phyloP scores from a whole-genome alignment of 1,140 invertebrate species.

The Camponotus pennsylvanicus region DNA sequence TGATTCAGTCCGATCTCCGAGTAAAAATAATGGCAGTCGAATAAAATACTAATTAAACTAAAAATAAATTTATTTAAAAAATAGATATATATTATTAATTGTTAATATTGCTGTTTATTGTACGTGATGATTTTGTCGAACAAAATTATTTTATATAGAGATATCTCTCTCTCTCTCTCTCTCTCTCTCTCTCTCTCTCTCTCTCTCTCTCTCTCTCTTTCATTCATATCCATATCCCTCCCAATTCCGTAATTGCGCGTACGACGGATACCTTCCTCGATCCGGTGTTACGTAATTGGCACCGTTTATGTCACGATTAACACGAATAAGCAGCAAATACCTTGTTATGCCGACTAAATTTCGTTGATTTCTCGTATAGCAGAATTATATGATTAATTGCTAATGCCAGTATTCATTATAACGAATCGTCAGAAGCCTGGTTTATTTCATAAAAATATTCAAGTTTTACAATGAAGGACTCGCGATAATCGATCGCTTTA shows the following conservation, averaged over 20 bases:
- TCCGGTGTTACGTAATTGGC: slow-evolving; percentile 40
- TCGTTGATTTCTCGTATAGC: slow-evolving; percentile 44
- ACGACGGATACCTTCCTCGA: slow-evolving; percentile 21
- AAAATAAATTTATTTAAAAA: background rate
- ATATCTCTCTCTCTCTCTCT: background rate
- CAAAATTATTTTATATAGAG: background rate
- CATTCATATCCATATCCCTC: background rate
- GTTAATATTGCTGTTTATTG: background rate
- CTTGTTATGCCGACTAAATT: slow-evolving; percentile 40
- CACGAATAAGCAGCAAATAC: slow-evolving; percentile 57
- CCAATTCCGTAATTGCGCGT: slow-evolving; percentile 35
- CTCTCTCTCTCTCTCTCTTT: too few relatives aligned
- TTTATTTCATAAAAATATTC: slow-evolving; percentile 39
- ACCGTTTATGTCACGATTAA: slow-evolving; percentile 52
- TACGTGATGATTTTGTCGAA: background rate
- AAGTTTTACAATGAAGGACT: slow-evolving; percentile 64
- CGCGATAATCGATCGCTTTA: slow-evolving; percentile 64
- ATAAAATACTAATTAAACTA: slow-evolving; percentile 8
- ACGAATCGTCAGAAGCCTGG: background rate
- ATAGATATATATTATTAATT: background rate
- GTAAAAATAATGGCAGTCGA: background rate
- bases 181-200: too few relatives aligned
- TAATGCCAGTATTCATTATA: slow-evolving; percentile 40
- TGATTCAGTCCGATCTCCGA: background rate
- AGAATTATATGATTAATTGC: slow-evolving; percentile 53